A percentile compares a stretch with the other conserved stretches of the same genome.
Evolutionary conservation across 2,888 invertebrate genomes (phyloP).

Genomic region (Octodonta nipae): DNA sequence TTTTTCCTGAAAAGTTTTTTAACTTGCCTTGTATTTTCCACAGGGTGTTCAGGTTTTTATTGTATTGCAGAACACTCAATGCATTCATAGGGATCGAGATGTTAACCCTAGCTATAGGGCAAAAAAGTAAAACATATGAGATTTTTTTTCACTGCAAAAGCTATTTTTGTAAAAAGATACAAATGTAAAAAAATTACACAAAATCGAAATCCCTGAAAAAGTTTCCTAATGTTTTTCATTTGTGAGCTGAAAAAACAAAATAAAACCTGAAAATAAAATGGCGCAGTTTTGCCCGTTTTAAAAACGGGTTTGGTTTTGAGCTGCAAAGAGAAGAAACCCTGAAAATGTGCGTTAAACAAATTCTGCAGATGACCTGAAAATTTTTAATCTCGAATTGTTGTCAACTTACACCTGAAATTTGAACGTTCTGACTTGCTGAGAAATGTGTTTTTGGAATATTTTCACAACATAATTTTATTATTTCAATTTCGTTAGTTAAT

Average conservation of each 20-base stretch:
- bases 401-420: too few relatives aligned
- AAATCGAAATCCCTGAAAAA: too few relatives aligned
- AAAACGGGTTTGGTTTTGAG: too few relatives aligned
- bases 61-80: conserved; percentile 20
- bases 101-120: conserved; percentile 37
- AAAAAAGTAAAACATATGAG: conserved; percentile 32
- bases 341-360: neutral
- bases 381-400: neutral
- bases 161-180: too few relatives aligned
- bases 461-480: too few relatives aligned
- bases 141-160: conserved; percentile 11
- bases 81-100: conserved; percentile 29
- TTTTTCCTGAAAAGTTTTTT: conserved; percentile 8
- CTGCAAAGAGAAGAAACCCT: too few relatives aligned
- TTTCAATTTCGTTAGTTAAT: too few relatives aligned
- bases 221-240: conserved; percentile 4
- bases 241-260: conserved; percentile 6
- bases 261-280: conserved; percentile 10
- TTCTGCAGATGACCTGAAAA: neutral
- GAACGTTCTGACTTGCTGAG: too few relatives aligned
- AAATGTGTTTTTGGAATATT: too few relatives aligned
- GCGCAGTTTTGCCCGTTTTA: neutral
- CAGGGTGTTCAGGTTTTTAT: conserved; percentile 32
- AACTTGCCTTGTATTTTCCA: conserved; percentile 36
- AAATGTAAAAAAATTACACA: too few relatives aligned